Base-by-base conservation (phyloP, 1,140 invertebrate species). In the Kradibia gibbosae region DNA sequence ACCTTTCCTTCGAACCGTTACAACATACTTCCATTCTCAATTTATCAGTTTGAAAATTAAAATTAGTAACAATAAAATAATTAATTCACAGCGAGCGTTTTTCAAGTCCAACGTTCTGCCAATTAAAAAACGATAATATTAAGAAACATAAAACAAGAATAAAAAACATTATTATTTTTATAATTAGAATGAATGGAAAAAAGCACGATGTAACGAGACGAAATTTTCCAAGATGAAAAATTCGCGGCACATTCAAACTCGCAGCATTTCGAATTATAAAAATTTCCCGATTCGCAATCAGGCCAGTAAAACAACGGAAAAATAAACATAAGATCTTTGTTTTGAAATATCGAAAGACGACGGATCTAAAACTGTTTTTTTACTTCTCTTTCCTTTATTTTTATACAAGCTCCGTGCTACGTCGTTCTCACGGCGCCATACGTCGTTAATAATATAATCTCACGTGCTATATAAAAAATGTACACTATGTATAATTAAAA, bases 401-500 rank as follows among this genome's bases (percentile, higher is more conserved):
- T 86, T 86, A 88, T 85, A 88, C 84, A 86, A 84, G 62, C 82
- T 83, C 70, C 60, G 72, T 80, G 53, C 78, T 83, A 80, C 65
- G 82, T 85, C 84, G 50, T 79, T 79, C 28, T 70, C 28, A 77
- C 72, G 76, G 72, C 74, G 53, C 28, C 80, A 62, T 84, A 50
- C 83, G 82, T 87, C 81, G 84, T 84, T 85, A 88, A 87, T 87
- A 86, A 86, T 87, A 86, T 87, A 87, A 85, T 89, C 84, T 87
- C 86, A 83, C 87, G 76, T 83, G 83, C 88, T 91, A 90, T 91
- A 90, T 91, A 91, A 91, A 91, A 91, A 91, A 91, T 91, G 89
- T 91, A 91, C 90, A 91, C 88, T 91, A 91, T 91, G 88, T 91
- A 91, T 91, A 91, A 90, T 91, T 88, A 91, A 90, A 91, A 89